These are phyloP conservation scores for Spheniscus mendiculus DNA, from an alignment of 2,113 vertebrate species.

Conservation along the genomic window DNA sequence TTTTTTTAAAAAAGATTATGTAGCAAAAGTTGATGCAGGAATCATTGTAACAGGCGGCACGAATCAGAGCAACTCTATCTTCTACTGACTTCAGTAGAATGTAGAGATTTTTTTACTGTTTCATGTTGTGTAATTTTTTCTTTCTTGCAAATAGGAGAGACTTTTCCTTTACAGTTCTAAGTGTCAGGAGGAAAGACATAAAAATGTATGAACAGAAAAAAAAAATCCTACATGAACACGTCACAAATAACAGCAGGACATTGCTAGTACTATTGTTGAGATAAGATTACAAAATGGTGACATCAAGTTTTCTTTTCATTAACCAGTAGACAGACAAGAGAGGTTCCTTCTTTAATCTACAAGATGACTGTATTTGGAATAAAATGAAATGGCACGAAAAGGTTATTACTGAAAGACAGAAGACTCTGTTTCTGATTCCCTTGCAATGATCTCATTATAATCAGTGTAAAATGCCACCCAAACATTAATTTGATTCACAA, in stretches of 20 bases:
- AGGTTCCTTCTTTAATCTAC: not conserved
- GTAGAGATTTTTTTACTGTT: not conserved
- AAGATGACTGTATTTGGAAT: not conserved
- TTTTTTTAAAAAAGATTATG: not conserved
- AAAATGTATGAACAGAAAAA: not conserved
- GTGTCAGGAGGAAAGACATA: not conserved
- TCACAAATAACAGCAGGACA: not conserved
- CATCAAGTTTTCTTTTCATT: not conserved
- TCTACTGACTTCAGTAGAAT: not conserved
- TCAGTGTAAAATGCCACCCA: not conserved
- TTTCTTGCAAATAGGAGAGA: not conserved
- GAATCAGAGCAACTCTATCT: not conserved
- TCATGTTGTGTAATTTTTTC: not conserved
- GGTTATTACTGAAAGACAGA: not conserved
- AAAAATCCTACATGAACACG: not conserved
- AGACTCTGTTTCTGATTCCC: not conserved
- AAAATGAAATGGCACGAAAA: not conserved
- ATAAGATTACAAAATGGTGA: not conserved
- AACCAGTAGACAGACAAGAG: not conserved
- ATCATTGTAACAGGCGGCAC: not conserved
- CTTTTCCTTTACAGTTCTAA: not conserved
- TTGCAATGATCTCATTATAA: not conserved
- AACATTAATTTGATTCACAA: not conserved
- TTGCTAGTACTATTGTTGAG: not conserved
- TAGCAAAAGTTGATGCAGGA: not conserved